phyloP scores from a whole-genome alignment of 2,113 vertebrate genomes.

The Hystrix brachyura region DNA sequence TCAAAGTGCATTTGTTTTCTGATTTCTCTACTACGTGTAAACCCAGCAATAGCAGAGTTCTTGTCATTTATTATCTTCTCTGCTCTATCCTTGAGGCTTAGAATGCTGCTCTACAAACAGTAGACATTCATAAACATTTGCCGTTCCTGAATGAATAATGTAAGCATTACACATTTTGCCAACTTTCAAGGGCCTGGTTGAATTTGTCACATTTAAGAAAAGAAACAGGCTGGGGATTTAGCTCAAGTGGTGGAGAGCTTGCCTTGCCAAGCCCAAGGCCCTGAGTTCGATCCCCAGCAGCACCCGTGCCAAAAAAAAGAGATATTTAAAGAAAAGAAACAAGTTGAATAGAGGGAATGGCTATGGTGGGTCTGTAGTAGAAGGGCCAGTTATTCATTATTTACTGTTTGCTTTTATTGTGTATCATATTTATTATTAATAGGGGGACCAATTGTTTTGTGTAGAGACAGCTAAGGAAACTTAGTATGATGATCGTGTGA shows the following conservation, averaged over 20 bases:
- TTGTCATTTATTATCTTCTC: not conserved
- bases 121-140: not conserved
- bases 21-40: not conserved
- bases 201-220: conserved; percentile 26
- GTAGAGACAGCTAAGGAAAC: not conserved
- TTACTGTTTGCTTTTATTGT: not conserved
- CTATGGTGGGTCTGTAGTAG: not conserved
- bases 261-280: too few relatives aligned
- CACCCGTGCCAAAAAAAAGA: too few relatives aligned
- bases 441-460: not conserved
- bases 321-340: not conserved
- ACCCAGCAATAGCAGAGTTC: not conserved
- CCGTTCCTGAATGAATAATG: not conserved
- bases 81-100: not conserved
- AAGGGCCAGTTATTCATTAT: not conserved
- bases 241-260: too few relatives aligned
- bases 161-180: not conserved
- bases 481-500: not conserved
- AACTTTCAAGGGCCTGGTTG: not conserved
- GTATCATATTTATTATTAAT: not conserved
- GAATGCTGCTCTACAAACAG: not conserved
- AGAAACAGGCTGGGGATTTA: not conserved
- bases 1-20: not conserved
- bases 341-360: not conserved
- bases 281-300: too few relatives aligned